phyloP scores from a whole-genome alignment of 1,140 invertebrate genomes.

The Pachyrhynchus sulphureomaculatus region DNA sequence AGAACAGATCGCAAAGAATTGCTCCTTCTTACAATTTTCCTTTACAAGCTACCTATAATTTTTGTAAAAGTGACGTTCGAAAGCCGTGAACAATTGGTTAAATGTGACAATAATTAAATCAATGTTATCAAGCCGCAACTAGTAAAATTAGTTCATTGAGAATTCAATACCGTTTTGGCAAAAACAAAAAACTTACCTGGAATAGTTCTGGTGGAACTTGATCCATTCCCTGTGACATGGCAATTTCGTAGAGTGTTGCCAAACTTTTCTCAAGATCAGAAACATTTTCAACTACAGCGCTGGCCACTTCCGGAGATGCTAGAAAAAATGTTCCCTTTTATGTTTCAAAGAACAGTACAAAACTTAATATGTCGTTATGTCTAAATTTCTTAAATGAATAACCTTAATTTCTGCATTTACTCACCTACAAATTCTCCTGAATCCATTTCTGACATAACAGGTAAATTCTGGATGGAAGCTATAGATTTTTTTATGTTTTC shows the following conservation, averaged over 20 bases:
- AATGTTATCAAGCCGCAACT: neutral
- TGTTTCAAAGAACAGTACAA: neutral
- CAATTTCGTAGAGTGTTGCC: constrained; percentile 37
- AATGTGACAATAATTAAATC: too few relatives aligned
- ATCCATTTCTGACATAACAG: constrained; percentile 37
- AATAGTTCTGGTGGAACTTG: constrained; percentile 36
- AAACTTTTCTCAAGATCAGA: constrained; percentile 41
- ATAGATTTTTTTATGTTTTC: constrained; percentile 44
- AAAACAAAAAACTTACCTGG: constrained; percentile 18
- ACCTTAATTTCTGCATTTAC: too few relatives aligned
- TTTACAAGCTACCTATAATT: too few relatives aligned
- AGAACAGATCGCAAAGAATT: too few relatives aligned
- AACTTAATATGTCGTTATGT: too few relatives aligned
- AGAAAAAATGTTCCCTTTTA: constrained; percentile 4
- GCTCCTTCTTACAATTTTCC: too few relatives aligned
- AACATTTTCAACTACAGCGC: constrained; percentile 36
- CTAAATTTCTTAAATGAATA: too few relatives aligned
- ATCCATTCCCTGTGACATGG: constrained; percentile 38
- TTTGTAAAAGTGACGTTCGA: too few relatives aligned
- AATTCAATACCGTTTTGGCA: neutral
- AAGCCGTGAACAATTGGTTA: too few relatives aligned
- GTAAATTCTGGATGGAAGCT: constrained; percentile 37
- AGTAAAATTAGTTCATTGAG: neutral
- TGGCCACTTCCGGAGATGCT: constrained; percentile 17
- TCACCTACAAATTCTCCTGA: constrained; percentile 7